phyloP scores from a whole-genome alignment of 1,140 invertebrate species.

The Zaprionus africanus region DNA sequence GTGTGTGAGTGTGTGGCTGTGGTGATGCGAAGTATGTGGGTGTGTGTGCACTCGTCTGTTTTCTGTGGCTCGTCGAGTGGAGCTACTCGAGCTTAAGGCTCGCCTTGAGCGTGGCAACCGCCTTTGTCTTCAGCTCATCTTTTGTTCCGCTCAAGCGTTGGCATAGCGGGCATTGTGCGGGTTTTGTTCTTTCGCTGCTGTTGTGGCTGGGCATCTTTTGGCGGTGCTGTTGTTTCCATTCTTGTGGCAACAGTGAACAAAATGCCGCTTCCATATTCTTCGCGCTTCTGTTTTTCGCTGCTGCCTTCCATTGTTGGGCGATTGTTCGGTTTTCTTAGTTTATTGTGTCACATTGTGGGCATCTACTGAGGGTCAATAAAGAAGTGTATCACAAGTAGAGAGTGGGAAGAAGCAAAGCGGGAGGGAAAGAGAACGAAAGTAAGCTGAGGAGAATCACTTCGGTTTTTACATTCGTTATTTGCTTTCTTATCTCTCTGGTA shows the following conservation, averaged over 20 bases:
- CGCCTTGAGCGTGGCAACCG: constrained; percentile 71
- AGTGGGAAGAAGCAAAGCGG: neutral
- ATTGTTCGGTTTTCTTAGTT: constrained; percentile 59
- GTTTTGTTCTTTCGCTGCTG: constrained; percentile 39
- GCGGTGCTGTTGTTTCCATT: constrained; percentile 34
- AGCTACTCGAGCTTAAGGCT: constrained; percentile 66
- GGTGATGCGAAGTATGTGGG: neutral
- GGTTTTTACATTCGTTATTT: neutral
- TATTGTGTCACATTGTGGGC: constrained; percentile 72
- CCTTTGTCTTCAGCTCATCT: constrained; percentile 75
- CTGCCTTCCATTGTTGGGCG: constrained; percentile 29
- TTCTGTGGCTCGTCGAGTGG: constrained; percentile 55
- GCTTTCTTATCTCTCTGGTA: neutral
- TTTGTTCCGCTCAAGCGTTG: constrained; percentile 61
- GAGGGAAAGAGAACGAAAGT: neutral
- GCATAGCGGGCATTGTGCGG: constrained; percentile 59
- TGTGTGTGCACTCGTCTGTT: constrained; percentile 20
- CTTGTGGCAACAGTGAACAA: constrained; percentile 31
- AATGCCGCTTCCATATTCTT: constrained; percentile 37
- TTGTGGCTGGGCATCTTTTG: constrained; percentile 38
- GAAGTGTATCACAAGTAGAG: constrained; percentile 46
- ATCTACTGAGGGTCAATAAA: constrained; percentile 69
- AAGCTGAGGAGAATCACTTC: neutral
- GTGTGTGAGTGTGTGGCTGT: constrained; percentile 27
- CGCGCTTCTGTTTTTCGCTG: constrained; percentile 13